Percentiles rank a stretch among this genome's conserved stretches.
phyloP scores from a whole-genome alignment of 2,888 invertebrate genomes.

The Drosophila hamatofila region DNA sequence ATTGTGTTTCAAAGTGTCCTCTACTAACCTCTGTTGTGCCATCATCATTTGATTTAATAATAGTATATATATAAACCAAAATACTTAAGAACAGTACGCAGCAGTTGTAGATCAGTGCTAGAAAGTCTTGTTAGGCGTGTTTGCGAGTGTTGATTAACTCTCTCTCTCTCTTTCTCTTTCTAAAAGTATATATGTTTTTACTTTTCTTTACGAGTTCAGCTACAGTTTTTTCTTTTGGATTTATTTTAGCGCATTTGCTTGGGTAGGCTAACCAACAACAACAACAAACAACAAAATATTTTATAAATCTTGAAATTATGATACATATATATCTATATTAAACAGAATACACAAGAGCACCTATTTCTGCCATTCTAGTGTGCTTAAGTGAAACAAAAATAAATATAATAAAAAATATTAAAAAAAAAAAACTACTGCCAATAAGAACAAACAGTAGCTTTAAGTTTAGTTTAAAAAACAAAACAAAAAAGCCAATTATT shows the following conservation, averaged over 20 bases:
- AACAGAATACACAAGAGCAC: constrained; percentile 78
- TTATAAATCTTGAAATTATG: constrained; percentile 12
- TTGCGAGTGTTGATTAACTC: constrained; percentile 35
- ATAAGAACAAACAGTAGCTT: constrained; percentile 85
- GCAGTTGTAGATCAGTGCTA: constrained; percentile 71
- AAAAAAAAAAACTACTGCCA: constrained; percentile 81
- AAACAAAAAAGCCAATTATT: neutral
- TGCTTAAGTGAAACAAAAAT: constrained; percentile 36
- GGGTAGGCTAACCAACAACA: constrained; percentile 74
- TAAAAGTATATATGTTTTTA: constrained; percentile 17
- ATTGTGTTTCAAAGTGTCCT: constrained; percentile 75
- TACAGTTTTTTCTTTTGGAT: constrained; percentile 27
- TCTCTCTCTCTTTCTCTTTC: constrained; percentile 3
- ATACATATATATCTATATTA: constrained; percentile 28
- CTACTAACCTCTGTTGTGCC: constrained; percentile 76
- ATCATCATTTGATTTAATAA: constrained; percentile 42
- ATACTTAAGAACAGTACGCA: constrained; percentile 51
- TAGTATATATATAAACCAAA: constrained; percentile 12
- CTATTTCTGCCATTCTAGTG: constrained; percentile 63
- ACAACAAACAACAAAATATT: constrained; percentile 22
- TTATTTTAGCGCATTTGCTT: constrained; percentile 76
- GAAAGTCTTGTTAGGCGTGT: constrained; percentile 43
- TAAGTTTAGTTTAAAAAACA: constrained; percentile 62
- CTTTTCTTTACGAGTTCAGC: constrained; percentile 46
- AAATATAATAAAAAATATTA: constrained; percentile 3